Evolutionary conservation across 2,888 invertebrate genomes (phyloP).

Genomic region (Euproctis similis): DNA sequence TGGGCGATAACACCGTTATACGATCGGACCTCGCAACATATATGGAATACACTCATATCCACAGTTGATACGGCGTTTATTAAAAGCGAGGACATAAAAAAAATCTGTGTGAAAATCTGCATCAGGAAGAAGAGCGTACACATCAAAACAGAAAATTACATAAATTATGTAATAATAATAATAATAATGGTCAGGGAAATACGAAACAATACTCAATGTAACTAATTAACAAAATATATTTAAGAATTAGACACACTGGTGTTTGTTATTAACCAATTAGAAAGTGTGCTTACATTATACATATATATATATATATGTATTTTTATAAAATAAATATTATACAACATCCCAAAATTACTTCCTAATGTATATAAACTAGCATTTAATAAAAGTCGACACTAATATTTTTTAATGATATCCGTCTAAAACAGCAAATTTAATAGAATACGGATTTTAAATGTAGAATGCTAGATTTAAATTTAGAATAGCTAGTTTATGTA

Average conservation of each 20-base stretch:
- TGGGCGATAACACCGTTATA: slow-evolving; percentile 46
- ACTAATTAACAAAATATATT: not conserved
- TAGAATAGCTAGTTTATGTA: too few species aligned
- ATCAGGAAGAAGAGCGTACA: too few species aligned
- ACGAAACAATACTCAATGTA: not conserved
- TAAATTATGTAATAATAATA: too few species aligned
- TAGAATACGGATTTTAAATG: slow-evolving; percentile 6
- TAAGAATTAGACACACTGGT: not conserved
- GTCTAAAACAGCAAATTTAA: slow-evolving; percentile 7
- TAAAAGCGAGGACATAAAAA: too few species aligned
- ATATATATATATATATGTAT: too few species aligned
- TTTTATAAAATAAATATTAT: not conserved
- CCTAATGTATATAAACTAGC: not conserved
- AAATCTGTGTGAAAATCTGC: too few species aligned
- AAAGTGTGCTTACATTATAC: not conserved
- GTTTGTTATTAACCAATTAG: not conserved
- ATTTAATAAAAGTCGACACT: not conserved
- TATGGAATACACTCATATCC: too few species aligned
- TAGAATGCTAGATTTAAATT: too few species aligned
- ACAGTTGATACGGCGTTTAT: too few species aligned
- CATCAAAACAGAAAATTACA: slow-evolving; percentile 8
- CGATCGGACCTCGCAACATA: too few species aligned
- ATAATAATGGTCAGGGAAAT: not conserved
- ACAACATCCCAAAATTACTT: not conserved
- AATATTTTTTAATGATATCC: not conserved